Base-by-base conservation (phyloP, 92 coral and sea anemone species). In the Phenganax subtilis region DNA sequence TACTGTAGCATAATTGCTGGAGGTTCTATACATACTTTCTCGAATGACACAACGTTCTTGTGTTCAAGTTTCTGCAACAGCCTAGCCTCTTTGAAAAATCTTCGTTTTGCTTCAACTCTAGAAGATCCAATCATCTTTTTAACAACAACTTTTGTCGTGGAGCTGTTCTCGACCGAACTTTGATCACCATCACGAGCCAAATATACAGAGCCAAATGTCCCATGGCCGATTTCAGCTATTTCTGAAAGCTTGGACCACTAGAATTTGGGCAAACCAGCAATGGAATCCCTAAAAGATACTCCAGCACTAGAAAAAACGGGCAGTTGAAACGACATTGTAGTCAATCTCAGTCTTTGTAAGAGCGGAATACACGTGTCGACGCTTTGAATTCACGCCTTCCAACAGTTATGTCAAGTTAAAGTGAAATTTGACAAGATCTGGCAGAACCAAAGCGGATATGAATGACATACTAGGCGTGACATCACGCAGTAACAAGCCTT, bases 1-100 rank as follows among this genome's bases (percentile, higher is more conserved):
- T 83, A 84, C 11, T 84, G 84, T 12, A 77, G 57, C 84, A 77
- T 84, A n/a, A 84, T 84, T 11, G 87, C 52, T 6, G 78, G 67
- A 20, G 87, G 87, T 15, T 29, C 58, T 14, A 65, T 54, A 57
- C 84, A 84, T 66, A 77, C 58, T 11, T 51, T 64, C 51, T 74
- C 5, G 16, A 76, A 77, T 1, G 51, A 9, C 3, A 76, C 84
- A 30, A 84, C 66, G 54, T 84, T 76, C 57, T 76, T 76, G 84
- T 76, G 62, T 6, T 66, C 54, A n/a, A 84, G 52, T 30, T 28
- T 51, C 29, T 75, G 64, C 12, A 84, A 66, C 20, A 84, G 67
- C 12, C 77, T 62, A 20, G 84, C 87, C 66, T 84, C 83, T 53
- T 84, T 84, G 29, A 75, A 76, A 30, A 84, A 84, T 75, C 78